Conservation (phyloP, 2,113 vertebrate genomes). For the Capra hircus region DNA sequence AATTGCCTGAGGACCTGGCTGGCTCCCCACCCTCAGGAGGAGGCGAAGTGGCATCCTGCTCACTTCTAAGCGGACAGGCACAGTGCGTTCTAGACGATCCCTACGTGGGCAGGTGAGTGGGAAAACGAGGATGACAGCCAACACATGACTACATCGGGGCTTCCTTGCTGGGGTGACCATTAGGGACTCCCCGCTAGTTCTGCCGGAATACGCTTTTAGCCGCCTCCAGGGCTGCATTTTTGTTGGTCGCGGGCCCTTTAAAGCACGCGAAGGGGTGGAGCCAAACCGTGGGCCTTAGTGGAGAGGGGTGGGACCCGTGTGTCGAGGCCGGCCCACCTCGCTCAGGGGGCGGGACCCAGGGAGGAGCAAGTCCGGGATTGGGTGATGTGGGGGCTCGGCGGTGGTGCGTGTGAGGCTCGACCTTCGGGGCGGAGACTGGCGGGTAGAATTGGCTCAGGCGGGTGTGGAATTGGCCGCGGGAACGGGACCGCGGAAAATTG, state of each 20-base stretch:
- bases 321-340: neutral
- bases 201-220: neutral
- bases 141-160: neutral
- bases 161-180: neutral
- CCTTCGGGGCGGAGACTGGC: constrained; percentile 8
- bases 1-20: neutral
- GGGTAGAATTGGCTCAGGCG: neutral
- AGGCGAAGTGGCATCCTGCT: constrained; percentile 82
- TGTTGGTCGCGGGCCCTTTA: constrained; percentile 33
- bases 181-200: neutral
- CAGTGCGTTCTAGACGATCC: neutral
- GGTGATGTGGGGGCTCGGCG: constrained; percentile 78
- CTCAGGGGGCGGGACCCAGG: neutral
- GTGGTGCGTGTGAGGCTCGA: constrained; percentile 1
- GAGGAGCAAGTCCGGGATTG: constrained; percentile 80
- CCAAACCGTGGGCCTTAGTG: neutral
- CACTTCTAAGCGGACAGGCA: constrained; percentile 66
- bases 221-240: neutral
- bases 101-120: constrained; percentile 12
- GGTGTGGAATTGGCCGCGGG: neutral
- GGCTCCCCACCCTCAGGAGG: constrained; percentile 68
- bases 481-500: neutral
- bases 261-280: neutral
- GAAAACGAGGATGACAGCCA: neutral
- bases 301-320: neutral